These are phyloP conservation scores for Chrysolina oricalcia DNA, from an alignment of 2,888 invertebrate species.

Conservation along the genomic window DNA sequence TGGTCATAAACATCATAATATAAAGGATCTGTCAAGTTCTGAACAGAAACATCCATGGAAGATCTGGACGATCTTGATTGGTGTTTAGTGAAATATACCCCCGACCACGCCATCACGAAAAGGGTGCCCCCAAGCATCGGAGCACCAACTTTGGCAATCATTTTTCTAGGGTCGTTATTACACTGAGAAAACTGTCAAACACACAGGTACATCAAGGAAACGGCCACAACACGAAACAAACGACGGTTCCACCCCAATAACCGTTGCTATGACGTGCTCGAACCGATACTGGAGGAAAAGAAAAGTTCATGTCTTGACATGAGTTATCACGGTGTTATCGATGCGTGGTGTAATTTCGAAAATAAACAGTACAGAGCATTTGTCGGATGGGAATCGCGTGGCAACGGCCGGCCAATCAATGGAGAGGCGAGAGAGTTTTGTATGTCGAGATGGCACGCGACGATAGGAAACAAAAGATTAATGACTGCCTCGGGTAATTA, in stretches of 20 bases:
- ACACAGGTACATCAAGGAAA: not conserved
- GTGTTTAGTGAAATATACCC: constrained; percentile 72
- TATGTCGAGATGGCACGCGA: constrained; percentile 36
- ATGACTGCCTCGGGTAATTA: constrained; percentile 7
- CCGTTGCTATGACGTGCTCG: not conserved
- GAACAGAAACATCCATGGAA: constrained; percentile 8
- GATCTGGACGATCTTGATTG: constrained; percentile 42
- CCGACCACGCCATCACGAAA: constrained; percentile 74
- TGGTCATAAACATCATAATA: constrained; percentile 5
- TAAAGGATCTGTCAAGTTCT: not conserved
- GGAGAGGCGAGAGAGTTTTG: constrained; percentile 36
- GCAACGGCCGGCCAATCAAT: constrained; percentile 57
- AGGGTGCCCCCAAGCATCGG: constrained; percentile 64
- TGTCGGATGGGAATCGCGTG: constrained; percentile 60
- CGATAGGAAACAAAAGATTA: not conserved
- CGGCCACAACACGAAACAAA: not conserved
- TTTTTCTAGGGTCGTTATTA: not conserved
- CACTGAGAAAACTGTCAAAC: not conserved
- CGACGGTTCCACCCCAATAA: not conserved
- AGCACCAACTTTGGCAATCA: constrained; percentile 41
- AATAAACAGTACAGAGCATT: constrained; percentile 45
- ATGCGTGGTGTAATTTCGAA: constrained; percentile 26
- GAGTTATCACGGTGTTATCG: constrained; percentile 18
- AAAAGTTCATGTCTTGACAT: constrained; percentile 13
- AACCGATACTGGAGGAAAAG: constrained; percentile 4